Evolutionary conservation across 1,140 invertebrate genomes (phyloP), one percentile per base, ranked within the genome.

Genomic region (Helicorthomorpha holstii): DNA sequence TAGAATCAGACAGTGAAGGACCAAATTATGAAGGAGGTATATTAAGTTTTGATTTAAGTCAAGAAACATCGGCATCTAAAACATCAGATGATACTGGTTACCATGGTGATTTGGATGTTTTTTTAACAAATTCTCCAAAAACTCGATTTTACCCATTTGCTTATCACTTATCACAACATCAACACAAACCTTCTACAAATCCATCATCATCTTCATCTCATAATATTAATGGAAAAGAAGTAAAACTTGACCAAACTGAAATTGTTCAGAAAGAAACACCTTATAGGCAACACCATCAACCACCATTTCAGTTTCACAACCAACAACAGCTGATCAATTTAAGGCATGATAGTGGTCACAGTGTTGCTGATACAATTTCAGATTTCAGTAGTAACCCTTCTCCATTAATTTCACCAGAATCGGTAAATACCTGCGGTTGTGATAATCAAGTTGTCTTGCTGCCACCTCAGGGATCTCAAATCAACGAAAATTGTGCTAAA

Each of bases 11-110:
- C 22, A 3, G 21, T 3, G 50, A 51, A 10, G 41, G 7, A 25
- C 34, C 34, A 10, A 46, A 44, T 22, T 51, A 51, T 23, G 50
- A 51, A 21, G 12, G 7, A 14, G 50, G n/a, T 2, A 10, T 16
- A 26, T 23, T 51, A 3, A 47, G 50, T 47, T 51, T 51, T 27
- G 41, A 51, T 27, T 3, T 51, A n/a, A 45, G 22, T 24, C 4
- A n/a, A 27, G 43, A 45, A 14, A 23, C 49, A 3, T 24, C 49
- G 12, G 25, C 38, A 12, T 10, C 44, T 4, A 7, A 25, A 25
- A 46, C 44, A 7, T 46, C 44, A 25, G 44, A 46, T 7, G 44
- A 46, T 25, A 46, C 44, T 22, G 44, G 44, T 21, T 46, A 46
- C 21, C 44, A 46, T 25, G 44, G 44, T 7, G 44, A 46, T 25